These are phyloP conservation scores for Remorina albescens DNA, from an alignment of 2,797 vertebrate genomes.

Conservation along the genomic window DNA sequence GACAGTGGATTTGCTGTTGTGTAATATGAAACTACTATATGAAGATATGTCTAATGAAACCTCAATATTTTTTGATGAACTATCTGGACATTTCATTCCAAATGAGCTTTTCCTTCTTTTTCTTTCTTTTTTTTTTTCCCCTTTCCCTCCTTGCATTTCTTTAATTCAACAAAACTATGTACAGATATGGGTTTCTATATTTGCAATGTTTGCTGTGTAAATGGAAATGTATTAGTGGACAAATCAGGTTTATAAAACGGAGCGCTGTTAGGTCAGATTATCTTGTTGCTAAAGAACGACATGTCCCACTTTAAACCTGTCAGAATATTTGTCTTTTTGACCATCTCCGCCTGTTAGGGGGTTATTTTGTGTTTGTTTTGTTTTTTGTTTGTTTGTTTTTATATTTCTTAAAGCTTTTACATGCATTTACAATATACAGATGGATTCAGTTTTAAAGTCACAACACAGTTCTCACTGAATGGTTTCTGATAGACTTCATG, in stretches of 20 bases:
- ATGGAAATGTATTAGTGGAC: slow-evolving; percentile 86
- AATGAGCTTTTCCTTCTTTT: slow-evolving; percentile 75
- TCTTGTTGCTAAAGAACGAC: slow-evolving; percentile 79
- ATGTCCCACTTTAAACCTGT: slow-evolving; percentile 77
- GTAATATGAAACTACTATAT: slow-evolving; percentile 88
- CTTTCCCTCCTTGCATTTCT: slow-evolving; percentile 84
- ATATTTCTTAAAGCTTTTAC: slow-evolving; percentile 53
- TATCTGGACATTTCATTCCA: slow-evolving; percentile 75
- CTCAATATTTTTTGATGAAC: slow-evolving; percentile 83
- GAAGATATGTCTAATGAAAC: slow-evolving; percentile 83
- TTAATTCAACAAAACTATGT: slow-evolving; percentile 87
- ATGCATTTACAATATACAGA: slow-evolving; percentile 50
- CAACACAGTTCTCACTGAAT: slow-evolving; percentile 70
- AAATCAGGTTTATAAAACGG: slow-evolving; percentile 89
- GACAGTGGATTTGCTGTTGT: slow-evolving; percentile 95
- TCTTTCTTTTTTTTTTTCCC: no score
- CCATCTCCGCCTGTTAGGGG: slow-evolving; percentile 68
- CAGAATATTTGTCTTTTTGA: slow-evolving; percentile 72
- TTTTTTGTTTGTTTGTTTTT: slow-evolving; percentile 1
- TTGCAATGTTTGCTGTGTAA: slow-evolving; percentile 94
- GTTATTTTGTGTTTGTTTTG: slow-evolving; percentile 20
- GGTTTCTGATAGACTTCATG: slow-evolving; percentile 52
- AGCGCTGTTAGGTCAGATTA: slow-evolving; percentile 79
- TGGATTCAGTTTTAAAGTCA: slow-evolving; percentile 52
- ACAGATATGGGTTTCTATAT: slow-evolving; percentile 99